A percentile compares a stretch with the other conserved stretches of the same genome.
phyloP scores from a whole-genome alignment of 30 jellyfish, hydroid and myxozoan species.

The Cassiopea andromeda region DNA sequence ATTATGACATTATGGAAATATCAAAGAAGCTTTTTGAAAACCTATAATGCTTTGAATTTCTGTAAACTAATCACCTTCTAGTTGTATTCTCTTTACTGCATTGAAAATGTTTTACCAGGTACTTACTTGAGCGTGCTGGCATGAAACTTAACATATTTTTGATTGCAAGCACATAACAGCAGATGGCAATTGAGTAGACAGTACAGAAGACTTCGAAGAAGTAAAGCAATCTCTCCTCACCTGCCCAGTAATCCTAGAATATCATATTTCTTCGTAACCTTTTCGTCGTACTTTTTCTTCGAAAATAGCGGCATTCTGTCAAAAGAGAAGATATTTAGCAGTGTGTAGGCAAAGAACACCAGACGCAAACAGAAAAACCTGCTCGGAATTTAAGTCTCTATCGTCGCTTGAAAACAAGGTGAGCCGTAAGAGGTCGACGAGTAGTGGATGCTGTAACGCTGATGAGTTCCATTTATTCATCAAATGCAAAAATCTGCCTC shows the following conservation, averaged over 20 bases:
- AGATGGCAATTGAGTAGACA: too few relatives aligned
- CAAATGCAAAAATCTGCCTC: not conserved
- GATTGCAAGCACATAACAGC: too few relatives aligned
- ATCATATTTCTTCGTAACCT: conserved; percentile 82
- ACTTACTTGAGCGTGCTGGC: too few relatives aligned
- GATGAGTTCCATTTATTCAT: not conserved
- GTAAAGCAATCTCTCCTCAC: conserved; percentile 20
- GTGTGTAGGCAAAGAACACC: not conserved
- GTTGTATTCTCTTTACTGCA: too few relatives aligned
- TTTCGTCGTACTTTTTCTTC: conserved; percentile 89
- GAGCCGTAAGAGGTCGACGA: not conserved
- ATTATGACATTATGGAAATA: too few relatives aligned
- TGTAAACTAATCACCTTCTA: too few relatives aligned
- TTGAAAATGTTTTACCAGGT: too few relatives aligned
- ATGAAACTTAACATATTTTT: too few relatives aligned
- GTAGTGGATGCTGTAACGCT: not conserved
- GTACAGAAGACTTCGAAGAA: not conserved
- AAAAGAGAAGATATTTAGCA: not conserved
- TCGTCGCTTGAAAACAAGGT: not conserved
- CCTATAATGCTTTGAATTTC: too few relatives aligned
- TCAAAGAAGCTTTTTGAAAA: too few relatives aligned
- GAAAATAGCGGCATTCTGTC: conserved; percentile 91
- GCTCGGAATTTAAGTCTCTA: not conserved
- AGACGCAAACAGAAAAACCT: not conserved
- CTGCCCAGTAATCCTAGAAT: conserved; percentile 77